Conservation (phyloP, 2,797 vertebrate genomes). For the Dendrocincla fuliginosa region DNA sequence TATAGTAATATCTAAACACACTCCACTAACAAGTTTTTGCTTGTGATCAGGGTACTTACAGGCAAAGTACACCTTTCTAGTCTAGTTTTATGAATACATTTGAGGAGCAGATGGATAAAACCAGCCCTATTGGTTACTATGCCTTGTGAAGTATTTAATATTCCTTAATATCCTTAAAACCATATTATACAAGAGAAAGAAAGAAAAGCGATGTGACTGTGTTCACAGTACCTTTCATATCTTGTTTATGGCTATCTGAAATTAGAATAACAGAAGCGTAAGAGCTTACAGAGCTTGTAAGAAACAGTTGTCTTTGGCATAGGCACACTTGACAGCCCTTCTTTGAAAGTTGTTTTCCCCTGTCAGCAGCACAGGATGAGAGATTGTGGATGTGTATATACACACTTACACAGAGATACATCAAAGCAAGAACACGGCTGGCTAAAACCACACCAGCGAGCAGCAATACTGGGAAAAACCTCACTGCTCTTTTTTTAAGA, state of each 20-base stretch:
- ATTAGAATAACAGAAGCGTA: accelerated
- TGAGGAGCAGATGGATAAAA: not conserved
- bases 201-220: not conserved
- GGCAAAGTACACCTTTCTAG: not conserved
- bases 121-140: not conserved
- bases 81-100: not conserved
- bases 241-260: not conserved
- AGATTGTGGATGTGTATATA: accelerated
- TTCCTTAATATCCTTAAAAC: not conserved
- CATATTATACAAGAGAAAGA: not conserved
- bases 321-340: not conserved
- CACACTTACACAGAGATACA: accelerated
- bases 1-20: not conserved
- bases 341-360: not conserved
- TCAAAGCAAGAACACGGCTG: not conserved
- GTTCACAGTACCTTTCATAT: not conserved
- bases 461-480: not conserved
- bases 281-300: not conserved
- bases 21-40: accelerated
- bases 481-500: not conserved
- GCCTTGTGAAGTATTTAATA: not conserved
- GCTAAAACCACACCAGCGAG: not conserved
- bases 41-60: not conserved
- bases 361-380: not conserved
- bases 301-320: not conserved